phyloP scores from a whole-genome alignment of 92 coral and sea anemone species.

The Epizoanthus stellaris region DNA sequence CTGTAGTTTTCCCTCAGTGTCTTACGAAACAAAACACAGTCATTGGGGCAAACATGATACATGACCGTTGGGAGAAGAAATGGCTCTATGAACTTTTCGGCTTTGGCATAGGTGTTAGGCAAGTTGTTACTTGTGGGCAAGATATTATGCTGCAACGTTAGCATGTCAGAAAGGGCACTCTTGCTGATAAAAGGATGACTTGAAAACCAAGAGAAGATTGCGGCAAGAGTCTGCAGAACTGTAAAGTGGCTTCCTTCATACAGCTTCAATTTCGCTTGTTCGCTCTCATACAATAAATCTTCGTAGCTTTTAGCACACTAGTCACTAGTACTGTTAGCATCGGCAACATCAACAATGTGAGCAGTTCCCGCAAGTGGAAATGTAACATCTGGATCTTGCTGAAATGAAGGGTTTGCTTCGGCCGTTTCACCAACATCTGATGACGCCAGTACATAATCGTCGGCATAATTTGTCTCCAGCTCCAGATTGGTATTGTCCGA shows the following conservation, averaged over 20 bases:
- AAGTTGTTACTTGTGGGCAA: slow-evolving; percentile 39
- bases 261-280: background rate
- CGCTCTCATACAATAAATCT: too few relatives aligned
- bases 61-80: slow-evolving; percentile 23
- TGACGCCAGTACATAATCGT: too few relatives aligned
- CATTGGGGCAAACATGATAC: slow-evolving; percentile 43
- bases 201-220: slow-evolving; percentile 41
- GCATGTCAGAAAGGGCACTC: slow-evolving; percentile 27
- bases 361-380: too few relatives aligned
- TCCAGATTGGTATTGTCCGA: too few relatives aligned
- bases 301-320: too few relatives aligned
- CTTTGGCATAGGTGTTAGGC: slow-evolving; percentile 33
- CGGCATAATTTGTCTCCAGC: too few relatives aligned
- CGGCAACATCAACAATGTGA: too few relatives aligned
- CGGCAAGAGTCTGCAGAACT: slow-evolving; percentile 35
- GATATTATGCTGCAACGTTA: slow-evolving; percentile 13
- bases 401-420: too few relatives aligned
- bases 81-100: slow-evolving; percentile 32
- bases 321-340: too few relatives aligned
- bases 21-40: slow-evolving; percentile 47
- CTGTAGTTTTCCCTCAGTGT: slow-evolving; percentile 31
- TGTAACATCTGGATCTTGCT: too few relatives aligned
- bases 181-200: slow-evolving; percentile 43
- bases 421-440: too few relatives aligned
- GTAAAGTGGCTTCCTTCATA: background rate